phyloP scores from a whole-genome alignment of 2,888 invertebrate genomes.

The Drosophila algonquin region DNA sequence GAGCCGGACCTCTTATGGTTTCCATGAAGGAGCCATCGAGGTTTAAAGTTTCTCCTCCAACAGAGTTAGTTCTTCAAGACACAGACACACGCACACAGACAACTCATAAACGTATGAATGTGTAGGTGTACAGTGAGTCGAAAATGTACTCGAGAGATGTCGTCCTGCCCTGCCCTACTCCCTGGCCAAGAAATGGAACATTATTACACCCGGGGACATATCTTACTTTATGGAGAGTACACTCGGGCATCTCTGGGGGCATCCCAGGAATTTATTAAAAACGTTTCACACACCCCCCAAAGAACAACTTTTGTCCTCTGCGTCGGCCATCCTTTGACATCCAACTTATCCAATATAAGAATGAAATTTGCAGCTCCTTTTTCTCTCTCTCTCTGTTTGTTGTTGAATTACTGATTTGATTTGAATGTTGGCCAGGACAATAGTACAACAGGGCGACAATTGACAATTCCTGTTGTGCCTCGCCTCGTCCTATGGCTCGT shows the following conservation, averaged over 20 bases:
- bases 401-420: too few species aligned
- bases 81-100: too few species aligned
- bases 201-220: not conserved
- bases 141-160: not conserved
- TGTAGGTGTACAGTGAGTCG: not conserved
- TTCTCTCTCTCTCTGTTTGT: too few species aligned
- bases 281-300: not conserved
- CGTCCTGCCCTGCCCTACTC: too few species aligned
- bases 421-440: too few species aligned
- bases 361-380: too few species aligned
- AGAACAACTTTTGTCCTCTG: not conserved
- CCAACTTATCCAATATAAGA: too few species aligned
- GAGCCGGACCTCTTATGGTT: not conserved
- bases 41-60: not conserved
- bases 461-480: not conserved
- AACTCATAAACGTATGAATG: too few species aligned
- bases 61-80: not conserved
- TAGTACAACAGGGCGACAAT: not conserved
- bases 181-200: not conserved
- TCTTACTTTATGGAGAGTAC: not conserved
- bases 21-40: not conserved
- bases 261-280: not conserved
- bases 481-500: too few species aligned
- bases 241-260: not conserved
- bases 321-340: not conserved